Base-by-base conservation (phyloP, 2,113 vertebrate species). In the Rhinoptilus africanus region DNA sequence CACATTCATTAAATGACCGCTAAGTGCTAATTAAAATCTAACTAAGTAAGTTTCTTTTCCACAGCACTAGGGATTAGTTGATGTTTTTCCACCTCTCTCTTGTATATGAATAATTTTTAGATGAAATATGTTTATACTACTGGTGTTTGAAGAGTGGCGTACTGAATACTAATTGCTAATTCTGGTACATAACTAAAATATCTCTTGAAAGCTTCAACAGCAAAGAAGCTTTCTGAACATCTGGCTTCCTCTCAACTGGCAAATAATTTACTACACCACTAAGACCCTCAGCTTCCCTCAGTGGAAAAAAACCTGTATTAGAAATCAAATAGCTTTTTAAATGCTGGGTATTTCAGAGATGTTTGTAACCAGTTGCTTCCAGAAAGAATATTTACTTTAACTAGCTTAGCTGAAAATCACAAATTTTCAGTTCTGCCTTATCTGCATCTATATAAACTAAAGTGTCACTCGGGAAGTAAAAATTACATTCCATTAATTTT, bases 11-110 rank as follows among this genome's bases (percentile, higher is more conserved):
- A 96, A 97, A 92, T 82, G 78, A 56, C 48, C 86, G 30, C 30
- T 94, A 96, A 89, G 45, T 5, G 4, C 86, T 93, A 93, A 96
- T 88, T 96, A 91, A 94, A 96, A 27, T 79, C 84, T 93, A 94
- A 85, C 14, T 84, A 94, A 95, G 7, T 67, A 86, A 90, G 57
- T 76, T 43, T 79, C 68, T 86, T 94, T 67, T 72, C 68, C 34
- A 59, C 16, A 77, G 27, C 68, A 47, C 72, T 60, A 37, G 64
- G 85, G 88, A 92, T 94, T 97, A 19, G 15, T 69, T 88, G 59
- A 71, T 80, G 28, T 69, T 85, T 88, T 88, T 74, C 27, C 45
- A 85, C 34, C 74, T 85, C 43, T 88, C 34, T 53, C 19, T 84
- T 2, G 0, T 91, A 84, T 78, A 77, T 84, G 72, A 92, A 91